Evolutionary conservation across 2,797 vertebrate genomes (phyloP), one percentile per base, ranked within the genome.

Genomic region (Neoniphon sammara): DNA sequence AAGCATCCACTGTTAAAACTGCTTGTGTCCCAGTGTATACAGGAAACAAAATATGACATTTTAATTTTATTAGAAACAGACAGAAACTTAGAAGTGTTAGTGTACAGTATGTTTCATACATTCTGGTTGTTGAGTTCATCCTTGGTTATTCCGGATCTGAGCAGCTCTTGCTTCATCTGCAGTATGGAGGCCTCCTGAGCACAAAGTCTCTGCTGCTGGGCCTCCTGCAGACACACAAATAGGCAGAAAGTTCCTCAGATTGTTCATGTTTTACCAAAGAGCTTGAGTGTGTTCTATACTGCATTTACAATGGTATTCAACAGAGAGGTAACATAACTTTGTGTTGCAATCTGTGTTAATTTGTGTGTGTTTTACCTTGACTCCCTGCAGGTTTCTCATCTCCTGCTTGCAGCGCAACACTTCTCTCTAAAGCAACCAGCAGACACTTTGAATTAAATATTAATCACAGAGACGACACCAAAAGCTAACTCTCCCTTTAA

Each of bases 101-200:
- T 42, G 49, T n/a, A 42, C 20, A 15, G 31, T 50, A 18, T 54
- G 25, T 58, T 18, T 84, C 91, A 84, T 93, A 99, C 98, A 0
- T 96, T 98, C 80, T 97, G 95, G 87, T 95, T 97, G 83, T 91
- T 93, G 80, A 99, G 90, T 44, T 99, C 96, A 64, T 99, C 98
- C 84, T 93, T 96, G 74, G 94, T 94, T 95, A 99, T 97, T 86
- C 93, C 93, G 66, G 94, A 93, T 83, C 97, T 92, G 78, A 99
- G 92, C 62, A 99, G 93, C 65, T 99, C 97, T 81, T 99, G 97
- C 92, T 98, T 99, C 68, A 99, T 94, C 90, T 99, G 97, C 74
- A 99, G 95, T n/a, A 99, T 95, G 0, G 95, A 90, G 0, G 94
- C 85, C 30, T 99, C 98, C 89, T 99, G 98, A 78, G 95, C 91